Conservation (phyloP, 2,113 vertebrate genomes). For the Falco punctatus region DNA sequence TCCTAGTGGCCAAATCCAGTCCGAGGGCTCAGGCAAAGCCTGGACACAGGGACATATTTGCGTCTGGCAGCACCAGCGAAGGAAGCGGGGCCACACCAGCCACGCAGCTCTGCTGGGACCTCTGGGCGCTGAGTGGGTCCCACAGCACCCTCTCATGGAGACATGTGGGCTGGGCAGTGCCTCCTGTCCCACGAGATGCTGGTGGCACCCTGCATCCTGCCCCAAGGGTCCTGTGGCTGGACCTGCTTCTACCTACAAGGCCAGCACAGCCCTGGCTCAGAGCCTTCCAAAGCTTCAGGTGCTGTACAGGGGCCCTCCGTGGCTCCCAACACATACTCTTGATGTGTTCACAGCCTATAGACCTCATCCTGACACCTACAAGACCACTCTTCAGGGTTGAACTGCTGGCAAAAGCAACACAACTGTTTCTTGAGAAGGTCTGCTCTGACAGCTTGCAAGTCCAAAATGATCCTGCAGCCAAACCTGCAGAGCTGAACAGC, state of each 20-base stretch:
- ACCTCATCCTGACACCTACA: not conserved
- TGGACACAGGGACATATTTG: not conserved
- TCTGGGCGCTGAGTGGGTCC: not conserved
- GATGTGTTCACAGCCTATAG: not conserved
- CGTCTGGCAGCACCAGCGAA: not conserved
- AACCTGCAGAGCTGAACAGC: fast-evolving
- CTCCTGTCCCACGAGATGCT: not conserved
- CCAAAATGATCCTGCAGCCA: fast-evolving
- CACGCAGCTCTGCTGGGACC: not conserved
- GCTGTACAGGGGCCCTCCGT: fast-evolving
- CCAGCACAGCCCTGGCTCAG: not conserved
- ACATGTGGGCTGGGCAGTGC: not conserved
- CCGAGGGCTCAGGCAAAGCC: not conserved
- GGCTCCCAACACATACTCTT: fast-evolving
- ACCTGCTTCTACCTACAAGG: not conserved
- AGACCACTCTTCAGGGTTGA: fast-evolving
- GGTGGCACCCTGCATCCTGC: not conserved
- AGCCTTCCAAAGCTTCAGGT: not conserved
- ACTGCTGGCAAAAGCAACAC: not conserved
- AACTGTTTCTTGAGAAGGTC: not conserved
- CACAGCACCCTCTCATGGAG: conserved; percentile 65
- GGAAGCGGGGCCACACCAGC: not conserved
- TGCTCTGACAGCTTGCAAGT: fast-evolving
- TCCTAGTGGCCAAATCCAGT: not conserved
- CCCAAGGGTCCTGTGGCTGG: not conserved